Conservation (phyloP, 2,888 invertebrate genomes). For the Chymomyza caudatula region DNA sequence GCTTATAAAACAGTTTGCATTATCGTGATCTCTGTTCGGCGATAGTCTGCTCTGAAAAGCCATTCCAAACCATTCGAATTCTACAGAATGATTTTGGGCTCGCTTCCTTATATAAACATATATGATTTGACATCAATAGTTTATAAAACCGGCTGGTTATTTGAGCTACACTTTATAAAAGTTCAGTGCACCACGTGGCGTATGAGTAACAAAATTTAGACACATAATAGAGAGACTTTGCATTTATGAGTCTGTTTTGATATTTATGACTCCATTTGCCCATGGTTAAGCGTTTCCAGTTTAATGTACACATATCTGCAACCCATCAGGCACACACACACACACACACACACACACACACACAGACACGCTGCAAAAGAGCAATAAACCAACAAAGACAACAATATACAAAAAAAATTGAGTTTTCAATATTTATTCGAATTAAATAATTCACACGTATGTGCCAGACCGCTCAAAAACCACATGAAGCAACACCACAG, state of each 20-base stretch:
- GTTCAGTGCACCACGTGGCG: slow-evolving; percentile 40
- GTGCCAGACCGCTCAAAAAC: slow-evolving; percentile 34
- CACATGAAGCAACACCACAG: slow-evolving; percentile 23
- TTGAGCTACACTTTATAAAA: slow-evolving; percentile 3
- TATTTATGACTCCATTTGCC: not conserved
- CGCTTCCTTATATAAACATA: no score
- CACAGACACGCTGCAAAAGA: slow-evolving; percentile 48
- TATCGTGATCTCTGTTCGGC: no score
- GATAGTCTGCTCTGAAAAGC: no score
- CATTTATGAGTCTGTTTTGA: not conserved
- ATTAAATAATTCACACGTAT: slow-evolving; percentile 65
- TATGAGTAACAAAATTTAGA: slow-evolving; percentile 32
- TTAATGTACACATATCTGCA: not conserved
- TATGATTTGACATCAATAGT: no score
- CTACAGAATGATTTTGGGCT: no score
- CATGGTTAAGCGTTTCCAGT: not conserved
- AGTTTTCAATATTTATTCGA: slow-evolving; percentile 70
- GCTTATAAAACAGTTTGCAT: no score
- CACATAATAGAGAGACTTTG: slow-evolving; percentile 26
- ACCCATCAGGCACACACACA: not conserved
- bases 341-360: not conserved
- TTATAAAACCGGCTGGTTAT: no score
- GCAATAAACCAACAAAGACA: slow-evolving; percentile 64
- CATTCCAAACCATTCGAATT: no score
- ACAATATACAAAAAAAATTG: slow-evolving; percentile 61